Conservation (phyloP, 2,797 vertebrate genomes). For the Notamacropus eugenii region DNA sequence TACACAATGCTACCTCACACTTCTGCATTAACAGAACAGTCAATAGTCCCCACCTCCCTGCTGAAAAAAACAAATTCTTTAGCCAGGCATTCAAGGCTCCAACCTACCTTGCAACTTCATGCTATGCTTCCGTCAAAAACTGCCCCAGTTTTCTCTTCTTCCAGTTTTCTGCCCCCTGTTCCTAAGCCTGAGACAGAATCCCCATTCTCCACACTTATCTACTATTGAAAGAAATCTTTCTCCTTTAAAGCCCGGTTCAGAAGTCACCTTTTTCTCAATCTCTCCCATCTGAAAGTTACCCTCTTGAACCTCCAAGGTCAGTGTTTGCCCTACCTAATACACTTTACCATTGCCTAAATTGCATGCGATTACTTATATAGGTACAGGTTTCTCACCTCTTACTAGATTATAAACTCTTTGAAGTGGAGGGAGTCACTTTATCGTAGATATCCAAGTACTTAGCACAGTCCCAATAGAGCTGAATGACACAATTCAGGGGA, state of each 20-base stretch:
- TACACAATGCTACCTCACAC: not conserved
- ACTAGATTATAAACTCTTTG: not conserved
- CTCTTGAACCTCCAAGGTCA: not conserved
- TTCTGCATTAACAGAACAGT: not conserved
- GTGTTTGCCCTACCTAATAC: not conserved
- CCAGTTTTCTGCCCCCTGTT: not conserved
- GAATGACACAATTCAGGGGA: not conserved
- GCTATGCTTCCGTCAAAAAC: not conserved
- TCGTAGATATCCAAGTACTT: not conserved
- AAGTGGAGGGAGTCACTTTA: not conserved
- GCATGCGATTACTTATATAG: not conserved
- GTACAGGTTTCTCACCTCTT: not conserved
- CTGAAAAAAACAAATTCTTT: not conserved
- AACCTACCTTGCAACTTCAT: not conserved
- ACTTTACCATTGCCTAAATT: not conserved
- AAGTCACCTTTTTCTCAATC: not conserved
- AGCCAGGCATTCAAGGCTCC: not conserved
- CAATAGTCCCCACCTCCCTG: not conserved
- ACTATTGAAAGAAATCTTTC: not conserved
- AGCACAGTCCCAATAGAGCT: not conserved
- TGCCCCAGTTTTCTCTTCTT: not conserved
- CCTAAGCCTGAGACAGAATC: not conserved
- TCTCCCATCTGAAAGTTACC: not conserved
- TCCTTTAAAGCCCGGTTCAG: not conserved
- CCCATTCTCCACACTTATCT: not conserved